Conservation (phyloP, 2,113 vertebrate genomes). For the Coreoperca whiteheadi region DNA sequence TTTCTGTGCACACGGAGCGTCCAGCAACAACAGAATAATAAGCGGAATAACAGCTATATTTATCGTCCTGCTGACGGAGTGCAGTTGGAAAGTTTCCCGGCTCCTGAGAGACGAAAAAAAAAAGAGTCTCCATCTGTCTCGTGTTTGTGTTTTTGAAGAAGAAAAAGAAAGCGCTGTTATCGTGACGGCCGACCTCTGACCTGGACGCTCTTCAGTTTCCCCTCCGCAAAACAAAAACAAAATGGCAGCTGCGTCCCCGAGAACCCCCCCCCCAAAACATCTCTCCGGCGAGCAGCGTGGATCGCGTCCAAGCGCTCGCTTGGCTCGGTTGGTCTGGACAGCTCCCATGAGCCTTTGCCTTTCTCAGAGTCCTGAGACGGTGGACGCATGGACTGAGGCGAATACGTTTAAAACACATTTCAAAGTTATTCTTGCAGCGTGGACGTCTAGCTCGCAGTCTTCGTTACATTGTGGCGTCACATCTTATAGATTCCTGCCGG, state of each 20-base stretch:
- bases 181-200: conserved; percentile 33
- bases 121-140: conserved; percentile 13
- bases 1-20: not conserved
- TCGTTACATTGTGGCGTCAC: too few relatives aligned
- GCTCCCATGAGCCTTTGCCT: conserved; percentile 17
- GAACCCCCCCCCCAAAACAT: not conserved
- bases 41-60: conserved; percentile 14
- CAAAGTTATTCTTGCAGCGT: too few relatives aligned
- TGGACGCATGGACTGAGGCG: not conserved
- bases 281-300: conserved; percentile 25
- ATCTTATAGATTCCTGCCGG: too few relatives aligned
- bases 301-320: conserved; percentile 19
- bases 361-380: not conserved
- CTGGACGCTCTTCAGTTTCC: not conserved
- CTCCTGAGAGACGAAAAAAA: conserved; percentile 33
- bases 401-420: not conserved
- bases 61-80: conserved; percentile 11
- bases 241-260: conserved; percentile 52
- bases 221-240: conserved; percentile 44
- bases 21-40: conserved; percentile 36
- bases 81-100: not conserved
- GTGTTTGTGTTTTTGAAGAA: not conserved
- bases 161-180: conserved; percentile 11
- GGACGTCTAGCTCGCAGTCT: not conserved
- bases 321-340: conserved; percentile 10